phyloP scores from a whole-genome alignment of 2,888 invertebrate species.

The Crioceris asparagi region DNA sequence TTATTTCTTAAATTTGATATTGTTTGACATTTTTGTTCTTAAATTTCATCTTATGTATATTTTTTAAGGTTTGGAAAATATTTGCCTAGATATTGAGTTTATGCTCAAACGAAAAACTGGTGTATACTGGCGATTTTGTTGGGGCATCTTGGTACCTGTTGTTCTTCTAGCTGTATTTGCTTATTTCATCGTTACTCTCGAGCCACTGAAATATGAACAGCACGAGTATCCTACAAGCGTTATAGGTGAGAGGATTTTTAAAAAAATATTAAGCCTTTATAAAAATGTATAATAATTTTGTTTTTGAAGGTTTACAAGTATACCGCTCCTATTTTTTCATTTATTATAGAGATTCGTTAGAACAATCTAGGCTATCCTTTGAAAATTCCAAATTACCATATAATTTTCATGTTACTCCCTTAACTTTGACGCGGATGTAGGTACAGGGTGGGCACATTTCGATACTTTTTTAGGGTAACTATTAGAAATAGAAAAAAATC shows the following conservation, averaged over 20 bases:
- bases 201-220: slow-evolving; percentile 49
- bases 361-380: too few species aligned
- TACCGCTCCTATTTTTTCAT: too few species aligned
- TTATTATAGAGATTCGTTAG: too few species aligned
- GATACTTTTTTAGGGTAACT: too few species aligned
- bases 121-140: slow-evolving; percentile 69
- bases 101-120: slow-evolving; percentile 62
- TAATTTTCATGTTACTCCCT: too few species aligned
- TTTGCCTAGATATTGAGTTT: slow-evolving; percentile 65
- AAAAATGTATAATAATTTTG: background rate
- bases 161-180: slow-evolving; percentile 59
- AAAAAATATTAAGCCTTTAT: background rate
- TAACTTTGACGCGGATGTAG: too few species aligned
- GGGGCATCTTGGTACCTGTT: slow-evolving; percentile 63
- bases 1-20: background rate
- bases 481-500: too few species aligned
- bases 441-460: too few species aligned
- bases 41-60: background rate
- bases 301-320: too few species aligned
- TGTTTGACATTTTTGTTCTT: background rate
- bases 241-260: slow-evolving; percentile 4
- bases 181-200: slow-evolving; percentile 54
- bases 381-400: too few species aligned
- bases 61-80: slow-evolving; percentile 49
- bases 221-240: slow-evolving; percentile 5